A percentile compares a stretch with the other conserved stretches of the same genome.
These are phyloP conservation scores for Bombus picipes DNA, from an alignment of 1,140 invertebrate species.

Conservation along the genomic window DNA sequence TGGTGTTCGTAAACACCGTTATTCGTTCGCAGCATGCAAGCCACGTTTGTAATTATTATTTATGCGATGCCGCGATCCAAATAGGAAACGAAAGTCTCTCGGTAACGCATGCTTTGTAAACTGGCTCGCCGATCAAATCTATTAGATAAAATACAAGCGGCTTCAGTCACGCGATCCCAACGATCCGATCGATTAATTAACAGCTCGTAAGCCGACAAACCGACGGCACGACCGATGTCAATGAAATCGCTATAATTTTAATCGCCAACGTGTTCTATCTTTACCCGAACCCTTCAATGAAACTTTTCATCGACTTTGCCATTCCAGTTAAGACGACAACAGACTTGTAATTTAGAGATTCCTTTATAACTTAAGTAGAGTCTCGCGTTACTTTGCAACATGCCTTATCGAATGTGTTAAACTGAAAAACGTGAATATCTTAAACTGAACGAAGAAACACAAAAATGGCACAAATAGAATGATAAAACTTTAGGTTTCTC, in stretches of 20 bases:
- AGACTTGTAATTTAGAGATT: not conserved
- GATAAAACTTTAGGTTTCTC: no score
- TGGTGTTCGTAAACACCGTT: conserved; percentile 55
- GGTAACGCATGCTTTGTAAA: not conserved
- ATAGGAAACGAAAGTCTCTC: conserved; percentile 47
- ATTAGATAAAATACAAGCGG: not conserved
- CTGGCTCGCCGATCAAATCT: not conserved
- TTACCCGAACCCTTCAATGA: not conserved
- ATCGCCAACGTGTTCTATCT: not conserved
- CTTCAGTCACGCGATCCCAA: not conserved
- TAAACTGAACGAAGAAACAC: no score
- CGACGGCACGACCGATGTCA: not conserved
- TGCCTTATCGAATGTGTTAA: no score
- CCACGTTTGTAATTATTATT: conserved; percentile 29
- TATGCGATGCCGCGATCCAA: conserved; percentile 1
- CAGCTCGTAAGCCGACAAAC: not conserved
- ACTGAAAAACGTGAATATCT: no score
- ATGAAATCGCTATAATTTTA: not conserved
- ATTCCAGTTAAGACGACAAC: no score
- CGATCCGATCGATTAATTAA: not conserved
- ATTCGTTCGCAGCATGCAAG: conserved; percentile 44
- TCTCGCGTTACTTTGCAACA: no score
- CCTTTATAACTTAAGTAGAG: not conserved
- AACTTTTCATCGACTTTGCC: not conserved
- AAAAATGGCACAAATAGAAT: no score